Base-by-base conservation (phyloP, 2,113 vertebrate species). In the Sceloporus undulatus region DNA sequence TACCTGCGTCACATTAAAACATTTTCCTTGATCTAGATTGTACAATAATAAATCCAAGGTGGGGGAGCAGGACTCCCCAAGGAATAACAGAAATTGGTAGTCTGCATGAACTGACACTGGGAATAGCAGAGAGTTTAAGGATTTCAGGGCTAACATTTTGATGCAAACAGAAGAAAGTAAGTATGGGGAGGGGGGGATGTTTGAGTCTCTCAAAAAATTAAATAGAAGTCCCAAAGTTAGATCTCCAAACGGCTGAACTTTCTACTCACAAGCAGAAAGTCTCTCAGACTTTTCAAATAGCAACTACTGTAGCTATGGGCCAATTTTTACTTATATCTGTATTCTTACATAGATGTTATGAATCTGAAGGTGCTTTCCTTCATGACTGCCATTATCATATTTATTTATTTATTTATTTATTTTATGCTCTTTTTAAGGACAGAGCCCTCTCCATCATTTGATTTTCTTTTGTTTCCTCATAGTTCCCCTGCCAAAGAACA, bases 271-370 rank as follows among this genome's bases (percentile, higher is more conserved):
- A n/a, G 18, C 42, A 52, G 85, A n/a, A 78, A 68, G 13, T 16
- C 68, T 66, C 10, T 71, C 48, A 48, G 68, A 71, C 68, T 29
- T 71, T 79, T 66, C 38, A 52, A 80, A 38, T 62, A 29, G 18
- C 48, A 48, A 48, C 48, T 27, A 40, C 34, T 71, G 11, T 48
- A 59, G 25, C 38, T 73, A 1, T 81, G 48, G 14, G 25, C 16
- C n/a, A 42, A 38, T 87, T 74, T n/a, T 8, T 62, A 88, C 92
- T 68, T 77, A 38, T 62, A 84, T 85, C 82, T 80, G 29, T 89
- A 23, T 48, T 88, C 82, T 86, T 79, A 18, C 18, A 29, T n/a
- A n/a, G 3, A 68, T 54, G 23, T 66, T 77, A 40, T 18, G 4
- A 59, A 19, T 56, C 70, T 0, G 54, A 56, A 42, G n/a, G 68